phyloP scores from a whole-genome alignment of 2,888 invertebrate genomes.

The Schizotus pectinicornis region DNA sequence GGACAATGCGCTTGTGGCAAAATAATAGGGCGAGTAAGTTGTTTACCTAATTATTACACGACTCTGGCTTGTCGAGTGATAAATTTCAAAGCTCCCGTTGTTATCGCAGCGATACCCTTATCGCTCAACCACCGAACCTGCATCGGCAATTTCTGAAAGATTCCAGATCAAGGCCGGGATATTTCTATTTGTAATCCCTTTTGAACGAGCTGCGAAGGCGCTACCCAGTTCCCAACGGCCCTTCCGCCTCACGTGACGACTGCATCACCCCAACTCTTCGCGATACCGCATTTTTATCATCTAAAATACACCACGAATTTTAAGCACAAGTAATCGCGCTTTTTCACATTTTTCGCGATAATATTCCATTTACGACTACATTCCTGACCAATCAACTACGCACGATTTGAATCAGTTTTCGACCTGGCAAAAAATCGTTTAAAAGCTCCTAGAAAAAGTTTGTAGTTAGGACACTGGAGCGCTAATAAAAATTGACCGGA shows the following conservation, averaged over 20 bases:
- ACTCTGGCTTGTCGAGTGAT: slow-evolving; percentile 1
- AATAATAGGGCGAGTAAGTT: slow-evolving; percentile 18
- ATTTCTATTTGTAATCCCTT: slow-evolving; percentile 36
- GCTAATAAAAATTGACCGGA: too few species aligned
- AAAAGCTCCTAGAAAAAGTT: too few species aligned
- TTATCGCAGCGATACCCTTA: slow-evolving; percentile 7
- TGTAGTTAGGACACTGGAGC: too few species aligned
- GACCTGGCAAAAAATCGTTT: too few species aligned
- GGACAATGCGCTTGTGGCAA: slow-evolving; percentile 18
- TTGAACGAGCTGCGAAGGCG: slow-evolving; percentile 29
- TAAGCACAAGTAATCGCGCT: too few species aligned
- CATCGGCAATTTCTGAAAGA: slow-evolving; percentile 24
- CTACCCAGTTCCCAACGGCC: slow-evolving; percentile 17
- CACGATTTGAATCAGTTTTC: too few species aligned
- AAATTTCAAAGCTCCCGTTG: slow-evolving; percentile 6
- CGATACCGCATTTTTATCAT: too few species aligned
- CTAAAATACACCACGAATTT: too few species aligned
- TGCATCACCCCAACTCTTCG: too few species aligned
- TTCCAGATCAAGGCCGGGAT: slow-evolving; percentile 33
- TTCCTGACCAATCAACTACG: too few species aligned
- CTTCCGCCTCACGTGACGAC: slow-evolving; percentile 12
- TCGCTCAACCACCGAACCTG: slow-evolving; percentile 17
- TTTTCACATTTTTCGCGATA: too few species aligned
- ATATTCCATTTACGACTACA: too few species aligned
- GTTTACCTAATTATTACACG: slow-evolving; percentile 23